Evolutionary conservation across 2,888 invertebrate genomes (phyloP).

Genomic region (Drosophila demipolita): DNA sequence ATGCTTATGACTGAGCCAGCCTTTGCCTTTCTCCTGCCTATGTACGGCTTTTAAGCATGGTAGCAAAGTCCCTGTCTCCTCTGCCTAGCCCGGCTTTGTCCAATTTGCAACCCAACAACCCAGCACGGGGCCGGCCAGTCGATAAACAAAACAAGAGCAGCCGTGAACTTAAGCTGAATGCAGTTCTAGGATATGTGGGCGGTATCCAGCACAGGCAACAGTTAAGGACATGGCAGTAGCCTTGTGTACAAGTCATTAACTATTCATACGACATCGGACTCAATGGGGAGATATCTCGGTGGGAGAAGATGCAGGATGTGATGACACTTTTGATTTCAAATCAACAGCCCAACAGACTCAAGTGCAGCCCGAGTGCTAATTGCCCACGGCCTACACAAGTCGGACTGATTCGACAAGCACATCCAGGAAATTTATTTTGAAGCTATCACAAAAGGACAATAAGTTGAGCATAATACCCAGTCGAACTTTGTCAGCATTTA

Average conservation of each 20-base stretch:
- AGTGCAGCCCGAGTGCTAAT: conserved; percentile 52
- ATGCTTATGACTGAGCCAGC: conserved; percentile 52
- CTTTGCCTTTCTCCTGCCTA: not conserved
- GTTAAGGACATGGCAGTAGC: conserved; percentile 30
- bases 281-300: conserved; percentile 34
- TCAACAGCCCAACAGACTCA: conserved; percentile 13
- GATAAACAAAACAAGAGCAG: conserved; percentile 64
- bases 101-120: conserved; percentile 11
- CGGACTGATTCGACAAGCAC: conserved; percentile 23
- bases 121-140: conserved; percentile 40
- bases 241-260: conserved; percentile 64
- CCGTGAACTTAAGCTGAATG: conserved; percentile 60
- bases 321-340: conserved; percentile 77
- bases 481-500: conserved; percentile 61
- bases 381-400: conserved; percentile 43
- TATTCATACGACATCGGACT: conserved; percentile 67
- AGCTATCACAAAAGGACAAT: conserved; percentile 55
- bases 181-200: conserved; percentile 42
- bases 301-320: conserved; percentile 44
- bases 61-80: conserved; percentile 14
- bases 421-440: conserved; percentile 56
- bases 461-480: conserved; percentile 43
- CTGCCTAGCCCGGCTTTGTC: conserved; percentile 26
- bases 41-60: conserved; percentile 31
- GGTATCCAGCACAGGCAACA: conserved; percentile 5